Base-by-base conservation (phyloP, 2,797 vertebrate genomes). In the Nyctalus aviator region DNA sequence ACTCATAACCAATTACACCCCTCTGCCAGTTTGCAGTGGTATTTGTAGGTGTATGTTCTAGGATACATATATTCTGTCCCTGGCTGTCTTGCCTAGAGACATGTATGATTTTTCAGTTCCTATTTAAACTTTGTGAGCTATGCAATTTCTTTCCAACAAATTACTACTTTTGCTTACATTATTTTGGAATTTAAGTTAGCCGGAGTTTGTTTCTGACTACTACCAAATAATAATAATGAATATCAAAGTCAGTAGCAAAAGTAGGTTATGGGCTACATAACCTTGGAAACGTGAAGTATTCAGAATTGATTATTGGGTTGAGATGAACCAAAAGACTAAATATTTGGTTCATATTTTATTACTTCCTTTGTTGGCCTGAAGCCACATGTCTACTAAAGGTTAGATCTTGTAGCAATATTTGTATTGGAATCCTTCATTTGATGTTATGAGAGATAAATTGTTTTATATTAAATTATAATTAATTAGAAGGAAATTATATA, bases 181-280 rank as follows among this genome's bases (percentile, higher is more conserved):
- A n/a, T 35, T 73, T 53, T 78, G 66, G 20, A 62, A 53, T 75
- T n/a, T 75, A 71, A 66, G 27, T 44, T 75, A 82, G 59, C 6
- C 25, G 75, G 50, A 77, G 13, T n/a, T 35, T 82, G 21, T 53
- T 93, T 92, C 32, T 55, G n/a, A 76, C 77, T 72, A 1, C 12
- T 82, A 71, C 4, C 27, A 72, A 62, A 81, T 59, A 87, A 77
- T 32, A 6, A 57, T 32, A 82, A 84, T 55, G 10, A 14, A 27
- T 41, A 77, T 93, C 17, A 84, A 85, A 75, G 53, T 68, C 37
- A 41, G n/a, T 50, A 92, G 32, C 44, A 94, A 75, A 23, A 71
- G 8, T 75, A 68, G 2, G 6, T 83, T 68, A 41, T 68, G 15
- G 30, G 17, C 13, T 82, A 41, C 5, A 69, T 20, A 48, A n/a